Conservation (phyloP, 2,888 invertebrate genomes). For the Agrotis ipsilon region DNA sequence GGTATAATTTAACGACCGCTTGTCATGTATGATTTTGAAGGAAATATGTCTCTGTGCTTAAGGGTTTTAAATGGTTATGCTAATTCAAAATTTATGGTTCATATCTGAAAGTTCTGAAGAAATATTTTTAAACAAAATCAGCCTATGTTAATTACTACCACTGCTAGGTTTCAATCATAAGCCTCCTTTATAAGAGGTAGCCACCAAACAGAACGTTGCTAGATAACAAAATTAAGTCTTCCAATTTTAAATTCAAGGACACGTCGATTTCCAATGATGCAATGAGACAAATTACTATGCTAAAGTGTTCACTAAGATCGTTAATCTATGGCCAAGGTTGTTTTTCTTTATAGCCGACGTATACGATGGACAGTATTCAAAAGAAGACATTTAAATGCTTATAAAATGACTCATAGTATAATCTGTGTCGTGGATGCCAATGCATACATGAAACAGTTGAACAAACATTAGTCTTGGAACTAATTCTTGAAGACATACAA, state of each 20-base stretch:
- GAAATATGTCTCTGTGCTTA: constrained; percentile 14
- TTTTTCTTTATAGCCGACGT: background rate
- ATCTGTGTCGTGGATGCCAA: constrained; percentile 39
- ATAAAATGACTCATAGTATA: constrained; percentile 34
- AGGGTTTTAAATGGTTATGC: constrained; percentile 1
- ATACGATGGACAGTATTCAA: background rate
- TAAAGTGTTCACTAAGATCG: background rate
- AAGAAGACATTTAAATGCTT: background rate
- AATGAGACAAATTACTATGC: too few relatives aligned
- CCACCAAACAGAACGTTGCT: too few relatives aligned
- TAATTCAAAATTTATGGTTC: background rate
- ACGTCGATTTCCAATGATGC: too few relatives aligned
- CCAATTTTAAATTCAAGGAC: too few relatives aligned
- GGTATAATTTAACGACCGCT: constrained; percentile 18
- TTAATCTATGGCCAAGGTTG: constrained; percentile 12
- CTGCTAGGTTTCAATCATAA: too few relatives aligned
- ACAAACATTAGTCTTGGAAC: constrained; percentile 30
- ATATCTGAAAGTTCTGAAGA: too few relatives aligned
- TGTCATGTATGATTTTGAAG: constrained; percentile 24
- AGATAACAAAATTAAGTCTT: too few relatives aligned
- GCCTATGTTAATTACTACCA: too few relatives aligned
- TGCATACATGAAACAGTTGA: constrained; percentile 33
- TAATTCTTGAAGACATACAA: constrained; percentile 27
- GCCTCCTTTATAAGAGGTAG: too few relatives aligned
- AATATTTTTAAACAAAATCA: too few relatives aligned